phyloP scores from a whole-genome alignment of 2,888 invertebrate genomes.

The Folsomia candida region DNA sequence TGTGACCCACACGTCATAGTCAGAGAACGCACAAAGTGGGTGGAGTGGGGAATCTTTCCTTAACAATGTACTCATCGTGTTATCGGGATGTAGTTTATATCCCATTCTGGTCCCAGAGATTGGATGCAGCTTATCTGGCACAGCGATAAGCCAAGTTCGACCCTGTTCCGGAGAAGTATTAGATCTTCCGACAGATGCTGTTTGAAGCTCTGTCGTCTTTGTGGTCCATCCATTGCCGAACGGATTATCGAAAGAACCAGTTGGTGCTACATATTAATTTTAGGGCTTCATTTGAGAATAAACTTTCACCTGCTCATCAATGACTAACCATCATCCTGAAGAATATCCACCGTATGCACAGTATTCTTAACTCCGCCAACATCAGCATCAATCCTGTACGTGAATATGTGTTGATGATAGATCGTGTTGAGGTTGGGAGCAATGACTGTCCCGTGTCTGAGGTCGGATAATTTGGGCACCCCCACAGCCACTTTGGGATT shows the following conservation, averaged over 20 bases:
- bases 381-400: constrained; percentile 14
- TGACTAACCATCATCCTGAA: not conserved
- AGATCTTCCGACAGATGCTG: constrained; percentile 10
- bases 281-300: constrained; percentile 18
- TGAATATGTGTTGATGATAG: constrained; percentile 29
- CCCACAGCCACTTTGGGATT: constrained; percentile 8
- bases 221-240: constrained; percentile 31
- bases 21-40: constrained; percentile 21
- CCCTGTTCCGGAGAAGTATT: not conserved
- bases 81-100: constrained; percentile 23
- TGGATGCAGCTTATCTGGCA: constrained; percentile 1
- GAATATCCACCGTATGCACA: constrained; percentile 5
- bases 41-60: constrained; percentile 23
- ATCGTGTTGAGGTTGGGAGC: constrained; percentile 9
- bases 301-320: constrained; percentile 16
- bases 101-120: constrained; percentile 10
- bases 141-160: constrained; percentile 26
- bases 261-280: constrained; percentile 6
- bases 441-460: constrained; percentile 1
- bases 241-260: constrained; percentile 34
- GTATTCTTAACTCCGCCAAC: constrained; percentile 21
- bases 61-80: constrained; percentile 12
- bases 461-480: not conserved
- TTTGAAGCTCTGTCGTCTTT: not conserved
- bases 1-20: constrained; percentile 32